Conservation (phyloP, 2,888 invertebrate genomes). For the Polydrusus pterygomalis region DNA sequence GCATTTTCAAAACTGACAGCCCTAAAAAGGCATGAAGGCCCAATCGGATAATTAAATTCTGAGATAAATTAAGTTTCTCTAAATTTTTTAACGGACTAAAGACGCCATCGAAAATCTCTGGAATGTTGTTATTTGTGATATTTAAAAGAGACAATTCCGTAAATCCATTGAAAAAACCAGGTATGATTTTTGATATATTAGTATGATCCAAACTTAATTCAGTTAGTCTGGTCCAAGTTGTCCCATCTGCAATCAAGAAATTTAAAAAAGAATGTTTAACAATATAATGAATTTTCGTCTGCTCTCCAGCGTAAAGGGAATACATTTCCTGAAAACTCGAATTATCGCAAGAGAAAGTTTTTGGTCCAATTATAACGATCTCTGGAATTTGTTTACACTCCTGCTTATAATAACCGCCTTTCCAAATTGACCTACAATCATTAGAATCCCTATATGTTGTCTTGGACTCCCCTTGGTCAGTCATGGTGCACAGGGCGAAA, state of each 20-base stretch:
- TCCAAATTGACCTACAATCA: background rate
- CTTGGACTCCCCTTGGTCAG: background rate
- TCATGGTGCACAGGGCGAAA: background rate
- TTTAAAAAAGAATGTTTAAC: slow-evolving; percentile 6
- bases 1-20: background rate
- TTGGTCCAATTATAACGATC: slow-evolving; percentile 1
- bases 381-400: background rate
- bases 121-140: slow-evolving; percentile 10
- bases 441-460: background rate
- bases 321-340: slow-evolving; percentile 3
- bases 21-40: slow-evolving; percentile 8
- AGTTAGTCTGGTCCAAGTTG: slow-evolving; percentile 8
- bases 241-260: background rate
- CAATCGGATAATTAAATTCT: background rate
- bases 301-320: background rate
- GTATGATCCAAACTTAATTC: background rate
- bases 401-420: background rate
- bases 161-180: slow-evolving; percentile 24
- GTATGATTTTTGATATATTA: slow-evolving; percentile 12
- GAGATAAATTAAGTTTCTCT: slow-evolving; percentile 7
- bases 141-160: background rate
- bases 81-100: slow-evolving; percentile 1
- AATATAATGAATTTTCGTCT: slow-evolving; percentile 2
- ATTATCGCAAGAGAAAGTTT: slow-evolving; percentile 3
- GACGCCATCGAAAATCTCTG: slow-evolving; percentile 5